Percentiles rank a stretch among this genome's conserved stretches.
Evolutionary conservation across 2,888 invertebrate genomes (phyloP).

Genomic region (Folsomia manolachei): DNA sequence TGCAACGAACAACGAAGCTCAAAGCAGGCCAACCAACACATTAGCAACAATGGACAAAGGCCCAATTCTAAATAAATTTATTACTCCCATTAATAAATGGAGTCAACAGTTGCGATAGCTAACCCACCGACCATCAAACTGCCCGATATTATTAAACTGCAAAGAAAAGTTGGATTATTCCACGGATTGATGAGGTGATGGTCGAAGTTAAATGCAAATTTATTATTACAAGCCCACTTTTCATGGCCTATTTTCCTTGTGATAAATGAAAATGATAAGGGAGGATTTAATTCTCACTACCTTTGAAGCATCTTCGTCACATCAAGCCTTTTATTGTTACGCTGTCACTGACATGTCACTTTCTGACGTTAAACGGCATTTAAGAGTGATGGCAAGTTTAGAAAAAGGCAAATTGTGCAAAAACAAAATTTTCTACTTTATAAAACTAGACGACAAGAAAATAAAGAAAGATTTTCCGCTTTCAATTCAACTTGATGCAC

Average conservation of each 20-base stretch:
- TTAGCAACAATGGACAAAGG: no score
- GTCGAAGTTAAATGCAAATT: conserved; percentile 1
- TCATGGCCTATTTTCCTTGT: conserved; percentile 7
- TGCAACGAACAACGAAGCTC: no score
- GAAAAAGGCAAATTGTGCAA: background rate
- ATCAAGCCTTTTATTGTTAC: no score
- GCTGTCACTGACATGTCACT: no score
- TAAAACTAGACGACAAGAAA: no score
- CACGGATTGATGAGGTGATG: conserved; percentile 10
- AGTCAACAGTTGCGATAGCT: no score
- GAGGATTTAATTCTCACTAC: background rate
- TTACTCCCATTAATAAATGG: background rate
- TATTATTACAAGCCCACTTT: background rate
- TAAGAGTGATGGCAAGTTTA: background rate
- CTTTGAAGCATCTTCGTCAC: background rate
- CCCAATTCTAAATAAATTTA: conserved; percentile 17
- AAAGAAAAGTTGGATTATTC: no score
- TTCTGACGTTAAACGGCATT: background rate
- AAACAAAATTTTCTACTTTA: no score
- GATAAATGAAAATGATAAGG: background rate
- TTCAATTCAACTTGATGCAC: background rate
- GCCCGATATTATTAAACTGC: no score
- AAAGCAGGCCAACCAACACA: no score
- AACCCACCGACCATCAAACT: no score
- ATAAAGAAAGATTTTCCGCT: background rate